Conservation (phyloP, 2,113 vertebrate genomes). For the Dromiciops gliroides region DNA sequence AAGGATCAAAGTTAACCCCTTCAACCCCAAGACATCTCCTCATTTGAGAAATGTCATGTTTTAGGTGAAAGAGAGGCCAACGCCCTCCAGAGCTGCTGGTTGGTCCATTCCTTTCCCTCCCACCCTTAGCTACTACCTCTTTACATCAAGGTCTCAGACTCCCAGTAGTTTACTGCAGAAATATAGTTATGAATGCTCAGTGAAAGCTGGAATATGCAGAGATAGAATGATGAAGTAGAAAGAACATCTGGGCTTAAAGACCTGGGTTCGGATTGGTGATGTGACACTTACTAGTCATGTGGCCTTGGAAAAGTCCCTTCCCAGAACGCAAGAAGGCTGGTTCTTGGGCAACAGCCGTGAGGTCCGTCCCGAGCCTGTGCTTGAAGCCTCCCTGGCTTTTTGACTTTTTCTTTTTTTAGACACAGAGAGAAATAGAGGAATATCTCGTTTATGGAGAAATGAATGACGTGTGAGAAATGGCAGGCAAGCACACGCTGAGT, state of each 20-base stretch:
- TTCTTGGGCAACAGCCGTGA: neutral
- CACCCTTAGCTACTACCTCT: neutral
- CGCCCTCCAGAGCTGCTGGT: too few species aligned
- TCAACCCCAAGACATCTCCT: neutral
- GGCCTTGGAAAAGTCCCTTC: neutral
- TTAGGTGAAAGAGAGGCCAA: neutral
- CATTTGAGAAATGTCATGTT: neutral
- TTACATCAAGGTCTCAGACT: neutral
- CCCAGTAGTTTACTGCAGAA: neutral
- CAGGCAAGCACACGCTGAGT: neutral
- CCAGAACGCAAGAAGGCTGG: neutral
- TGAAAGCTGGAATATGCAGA: neutral
- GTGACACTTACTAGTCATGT: neutral
- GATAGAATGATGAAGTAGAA: neutral
- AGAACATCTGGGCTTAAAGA: neutral
- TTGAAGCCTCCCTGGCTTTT: neutral
- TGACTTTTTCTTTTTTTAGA: neutral
- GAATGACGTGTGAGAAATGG: too few species aligned
- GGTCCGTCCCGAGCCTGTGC: neutral
- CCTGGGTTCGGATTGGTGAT: too few species aligned
- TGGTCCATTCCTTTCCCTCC: too few species aligned
- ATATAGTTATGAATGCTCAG: neutral
- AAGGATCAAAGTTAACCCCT: constrained; percentile 31
- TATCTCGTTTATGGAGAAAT: neutral
- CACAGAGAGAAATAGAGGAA: neutral